phyloP scores from a whole-genome alignment of 2,888 invertebrate species.

The Bombyx huttoni region DNA sequence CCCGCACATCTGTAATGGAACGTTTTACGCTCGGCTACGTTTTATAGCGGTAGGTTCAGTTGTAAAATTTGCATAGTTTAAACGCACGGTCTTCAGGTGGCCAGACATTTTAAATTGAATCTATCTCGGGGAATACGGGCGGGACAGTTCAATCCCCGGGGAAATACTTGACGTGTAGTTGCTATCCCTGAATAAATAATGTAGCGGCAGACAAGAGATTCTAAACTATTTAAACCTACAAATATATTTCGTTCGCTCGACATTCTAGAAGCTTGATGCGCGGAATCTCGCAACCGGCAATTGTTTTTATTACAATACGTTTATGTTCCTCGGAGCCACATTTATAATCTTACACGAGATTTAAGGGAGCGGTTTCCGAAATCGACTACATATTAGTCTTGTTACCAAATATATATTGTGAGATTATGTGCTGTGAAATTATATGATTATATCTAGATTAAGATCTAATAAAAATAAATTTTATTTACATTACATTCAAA shows the following conservation, averaged over 20 bases:
- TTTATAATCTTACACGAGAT: too few relatives aligned
- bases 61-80: constrained; percentile 6
- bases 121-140: constrained; percentile 1
- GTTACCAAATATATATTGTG: too few relatives aligned
- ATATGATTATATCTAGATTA: too few relatives aligned
- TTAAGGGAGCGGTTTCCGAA: too few relatives aligned
- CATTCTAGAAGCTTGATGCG: not conserved
- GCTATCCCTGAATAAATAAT: constrained; percentile 1
- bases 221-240: constrained; percentile 5
- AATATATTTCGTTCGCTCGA: not conserved
- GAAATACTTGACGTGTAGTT: not conserved
- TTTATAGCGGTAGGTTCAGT: not conserved
- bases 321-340: not conserved
- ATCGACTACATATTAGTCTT: too few relatives aligned
- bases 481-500: too few relatives aligned
- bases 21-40: constrained; percentile 1
- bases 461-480: too few relatives aligned
- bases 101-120: constrained; percentile 16
- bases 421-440: too few relatives aligned
- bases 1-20: not conserved
- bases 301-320: not conserved
- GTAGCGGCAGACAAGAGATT: not conserved
- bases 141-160: not conserved
- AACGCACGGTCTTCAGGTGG: constrained; percentile 9
- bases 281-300: not conserved